A percentile compares a stretch with the other conserved stretches of the same genome.
phyloP scores from a whole-genome alignment of 2,113 vertebrate genomes.

The Rousettus leschenaultii region DNA sequence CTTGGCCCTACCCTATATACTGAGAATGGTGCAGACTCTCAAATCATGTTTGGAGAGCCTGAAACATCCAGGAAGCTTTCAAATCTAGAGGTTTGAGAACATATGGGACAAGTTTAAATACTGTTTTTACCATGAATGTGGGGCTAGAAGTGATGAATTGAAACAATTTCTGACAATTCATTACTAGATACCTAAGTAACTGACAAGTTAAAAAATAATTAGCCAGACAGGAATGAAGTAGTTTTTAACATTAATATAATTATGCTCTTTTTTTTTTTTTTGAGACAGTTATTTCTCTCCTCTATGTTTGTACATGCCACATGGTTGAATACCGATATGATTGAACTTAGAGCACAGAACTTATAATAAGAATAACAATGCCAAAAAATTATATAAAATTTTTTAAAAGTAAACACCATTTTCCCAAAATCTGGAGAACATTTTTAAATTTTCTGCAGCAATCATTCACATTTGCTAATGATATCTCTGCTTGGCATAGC shows the following conservation, averaged over 20 bases:
- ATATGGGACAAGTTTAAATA: constrained; percentile 50
- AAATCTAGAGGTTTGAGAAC: constrained; percentile 34
- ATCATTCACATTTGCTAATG: constrained; percentile 58
- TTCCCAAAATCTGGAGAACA: neutral
- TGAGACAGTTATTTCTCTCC: constrained; percentile 21
- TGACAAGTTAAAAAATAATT: constrained; percentile 72
- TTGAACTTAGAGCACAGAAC: neutral
- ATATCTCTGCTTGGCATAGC: constrained; percentile 43
- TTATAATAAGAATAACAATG: constrained; percentile 18
- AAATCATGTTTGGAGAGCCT: neutral
- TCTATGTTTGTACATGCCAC: constrained; percentile 1
- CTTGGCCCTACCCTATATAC: neutral
- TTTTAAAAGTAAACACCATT: neutral
- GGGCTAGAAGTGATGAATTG: neutral
- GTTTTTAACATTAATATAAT: constrained; percentile 59
- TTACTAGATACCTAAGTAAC: constrained; percentile 66
- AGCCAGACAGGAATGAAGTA: constrained; percentile 30
- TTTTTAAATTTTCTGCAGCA: neutral
- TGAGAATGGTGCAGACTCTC: neutral
- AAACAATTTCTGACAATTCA: constrained; percentile 64
- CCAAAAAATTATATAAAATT: neutral
- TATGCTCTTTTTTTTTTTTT: neutral
- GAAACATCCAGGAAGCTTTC: constrained; percentile 46
- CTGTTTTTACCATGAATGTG: neutral
- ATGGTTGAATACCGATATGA: neutral